These are phyloP conservation scores for Sialis fuliginosa DNA, from an alignment of 2,888 invertebrate genomes.

Conservation along the genomic window DNA sequence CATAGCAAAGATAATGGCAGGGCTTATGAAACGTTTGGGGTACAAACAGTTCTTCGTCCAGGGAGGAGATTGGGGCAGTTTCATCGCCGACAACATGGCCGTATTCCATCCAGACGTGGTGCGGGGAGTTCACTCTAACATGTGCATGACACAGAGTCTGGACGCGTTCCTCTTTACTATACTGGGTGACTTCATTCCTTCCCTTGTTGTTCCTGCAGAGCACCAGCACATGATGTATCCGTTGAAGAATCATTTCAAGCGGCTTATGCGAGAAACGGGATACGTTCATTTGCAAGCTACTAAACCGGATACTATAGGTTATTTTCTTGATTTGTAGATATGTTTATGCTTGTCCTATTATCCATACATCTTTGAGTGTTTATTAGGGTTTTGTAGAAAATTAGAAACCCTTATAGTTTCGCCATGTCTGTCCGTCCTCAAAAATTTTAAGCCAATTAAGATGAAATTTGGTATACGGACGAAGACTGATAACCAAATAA, in stretches of 20 bases:
- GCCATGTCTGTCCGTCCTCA: too few species aligned
- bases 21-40: slow-evolving; percentile 53
- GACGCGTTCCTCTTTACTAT: slow-evolving; percentile 15
- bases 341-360: not conserved
- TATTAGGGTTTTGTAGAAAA: too few species aligned
- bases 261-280: slow-evolving; percentile 32
- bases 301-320: slow-evolving; percentile 77
- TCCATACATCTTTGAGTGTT: not conserved
- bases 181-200: slow-evolving; percentile 36
- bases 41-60: slow-evolving; percentile 48
- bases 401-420: too few species aligned
- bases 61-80: slow-evolving; percentile 71
- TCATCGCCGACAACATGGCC: slow-evolving; percentile 42
- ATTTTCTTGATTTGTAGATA: slow-evolving; percentile 10
- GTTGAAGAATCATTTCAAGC: slow-evolving; percentile 22
- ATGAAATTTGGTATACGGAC: too few species aligned
- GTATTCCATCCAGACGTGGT: slow-evolving; percentile 40
- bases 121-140: slow-evolving; percentile 40
- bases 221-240: slow-evolving; percentile 33
- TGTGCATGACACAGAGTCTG: slow-evolving; percentile 27
- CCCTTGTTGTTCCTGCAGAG: slow-evolving; percentile 34
- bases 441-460: too few species aligned
- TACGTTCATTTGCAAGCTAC: slow-evolving; percentile 68
- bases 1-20: slow-evolving; percentile 38
- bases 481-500: too few species aligned